phyloP scores from a whole-genome alignment of 2,888 invertebrate species.

The Xiphydria camelus region DNA sequence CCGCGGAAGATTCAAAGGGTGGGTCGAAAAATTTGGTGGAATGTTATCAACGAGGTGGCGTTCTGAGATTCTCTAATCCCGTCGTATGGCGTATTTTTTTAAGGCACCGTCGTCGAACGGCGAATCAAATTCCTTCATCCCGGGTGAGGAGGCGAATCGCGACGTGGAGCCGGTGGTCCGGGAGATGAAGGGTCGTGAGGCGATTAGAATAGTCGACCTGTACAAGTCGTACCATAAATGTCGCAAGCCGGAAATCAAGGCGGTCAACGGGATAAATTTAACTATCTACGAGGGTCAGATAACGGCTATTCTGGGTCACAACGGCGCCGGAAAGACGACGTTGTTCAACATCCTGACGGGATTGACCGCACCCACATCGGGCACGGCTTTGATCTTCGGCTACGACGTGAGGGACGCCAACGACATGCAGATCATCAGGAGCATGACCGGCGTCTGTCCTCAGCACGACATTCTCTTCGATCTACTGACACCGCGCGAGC shows the following conservation, averaged over 20 bases:
- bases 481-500: conserved; percentile 76
- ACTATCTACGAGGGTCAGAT: conserved; percentile 87
- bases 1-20: conserved; percentile 57
- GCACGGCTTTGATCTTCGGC: conserved; percentile 76
- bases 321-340: conserved; percentile 87
- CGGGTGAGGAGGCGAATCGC: conserved; percentile 61
- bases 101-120: conserved; percentile 57
- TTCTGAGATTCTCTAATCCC: not conserved
- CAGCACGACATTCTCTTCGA: conserved; percentile 86
- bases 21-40: conserved; percentile 29
- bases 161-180: conserved; percentile 75
- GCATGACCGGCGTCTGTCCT: conserved; percentile 85
- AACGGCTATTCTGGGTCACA: conserved; percentile 83
- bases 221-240: conserved; percentile 74
- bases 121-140: conserved; percentile 56
- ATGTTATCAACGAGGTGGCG: not conserved
- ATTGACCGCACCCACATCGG: conserved; percentile 72
- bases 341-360: conserved; percentile 85
- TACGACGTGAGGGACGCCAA: conserved; percentile 76
- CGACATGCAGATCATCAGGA: conserved; percentile 76
- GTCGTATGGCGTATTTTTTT: conserved; percentile 50
- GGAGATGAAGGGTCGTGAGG: conserved; percentile 74
- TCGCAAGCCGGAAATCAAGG: conserved; percentile 70
- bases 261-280: conserved; percentile 76
- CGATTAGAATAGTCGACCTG: conserved; percentile 74